Evolutionary conservation across 2,888 invertebrate species (phyloP).

Genomic region (Tenthredo notha): DNA sequence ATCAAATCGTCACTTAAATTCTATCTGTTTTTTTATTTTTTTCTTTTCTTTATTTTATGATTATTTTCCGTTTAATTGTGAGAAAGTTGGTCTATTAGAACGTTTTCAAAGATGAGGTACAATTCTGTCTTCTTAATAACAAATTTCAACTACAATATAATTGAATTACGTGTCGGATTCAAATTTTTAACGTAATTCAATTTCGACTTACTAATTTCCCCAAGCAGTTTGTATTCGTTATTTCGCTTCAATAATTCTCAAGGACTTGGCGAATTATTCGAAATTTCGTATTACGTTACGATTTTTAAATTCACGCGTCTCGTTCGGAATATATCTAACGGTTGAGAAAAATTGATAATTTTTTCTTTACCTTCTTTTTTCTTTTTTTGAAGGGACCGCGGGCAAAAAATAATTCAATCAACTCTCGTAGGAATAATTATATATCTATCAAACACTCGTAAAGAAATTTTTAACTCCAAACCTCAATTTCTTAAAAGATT

Average conservation of each 20-base stretch:
- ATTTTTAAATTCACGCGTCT: background rate
- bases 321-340: background rate
- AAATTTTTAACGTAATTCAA: background rate
- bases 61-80: background rate
- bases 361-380: background rate
- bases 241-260: background rate
- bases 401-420: background rate
- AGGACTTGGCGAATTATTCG: background rate
- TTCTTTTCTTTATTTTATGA: background rate
- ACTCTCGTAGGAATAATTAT: background rate
- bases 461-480: background rate
- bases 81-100: background rate
- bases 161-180: background rate
- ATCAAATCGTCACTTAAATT: background rate
- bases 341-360: background rate
- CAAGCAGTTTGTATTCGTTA: constrained; percentile 6
- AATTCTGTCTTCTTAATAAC: background rate
- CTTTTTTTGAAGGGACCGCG: background rate
- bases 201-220: background rate
- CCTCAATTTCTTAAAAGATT: background rate
- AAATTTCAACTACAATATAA: background rate
- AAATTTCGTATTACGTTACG: background rate
- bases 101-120: background rate
- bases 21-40: background rate
- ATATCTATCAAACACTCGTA: background rate